phyloP scores from a whole-genome alignment of 2,888 invertebrate species.

The Oligia strigilis region DNA sequence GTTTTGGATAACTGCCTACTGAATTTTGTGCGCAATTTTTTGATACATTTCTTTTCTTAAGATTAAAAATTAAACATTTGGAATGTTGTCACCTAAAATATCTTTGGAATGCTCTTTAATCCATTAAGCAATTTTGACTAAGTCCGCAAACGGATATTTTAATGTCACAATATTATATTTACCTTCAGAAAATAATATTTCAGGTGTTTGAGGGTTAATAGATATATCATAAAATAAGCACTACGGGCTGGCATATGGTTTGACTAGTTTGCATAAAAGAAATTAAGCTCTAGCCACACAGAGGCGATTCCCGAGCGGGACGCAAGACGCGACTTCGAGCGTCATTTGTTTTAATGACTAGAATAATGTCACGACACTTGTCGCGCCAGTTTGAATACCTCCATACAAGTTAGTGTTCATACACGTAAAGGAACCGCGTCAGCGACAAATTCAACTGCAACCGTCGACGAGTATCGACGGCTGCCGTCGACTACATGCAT shows the following conservation, averaged over 20 bases:
- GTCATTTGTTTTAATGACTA: neutral
- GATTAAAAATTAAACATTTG: slow-evolving; percentile 3
- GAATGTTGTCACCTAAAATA: neutral
- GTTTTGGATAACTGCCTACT: slow-evolving; percentile 5
- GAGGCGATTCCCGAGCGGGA: neutral
- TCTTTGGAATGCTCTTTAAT: slow-evolving; percentile 4
- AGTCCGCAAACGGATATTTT: neutral
- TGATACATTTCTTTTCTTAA: slow-evolving; percentile 27
- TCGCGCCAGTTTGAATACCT: too few relatives aligned
- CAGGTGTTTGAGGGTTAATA: neutral
- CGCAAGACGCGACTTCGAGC: neutral
- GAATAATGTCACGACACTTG: neutral
- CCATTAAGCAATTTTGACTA: neutral
- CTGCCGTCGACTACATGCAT: too few relatives aligned
- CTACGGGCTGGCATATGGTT: neutral
- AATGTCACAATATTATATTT: neutral
- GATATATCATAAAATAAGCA: neutral
- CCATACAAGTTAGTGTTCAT: neutral
- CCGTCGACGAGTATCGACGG: too few relatives aligned
- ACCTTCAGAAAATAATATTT: neutral
- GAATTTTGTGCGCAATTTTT: slow-evolving; percentile 60
- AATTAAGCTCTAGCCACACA: neutral
- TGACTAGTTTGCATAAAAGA: slow-evolving; percentile 24
- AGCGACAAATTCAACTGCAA: too few relatives aligned
- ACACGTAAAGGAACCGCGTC: too few relatives aligned